phyloP scores from a whole-genome alignment of 1,140 invertebrate genomes.

The Mizuhopecten yessoensis region DNA sequence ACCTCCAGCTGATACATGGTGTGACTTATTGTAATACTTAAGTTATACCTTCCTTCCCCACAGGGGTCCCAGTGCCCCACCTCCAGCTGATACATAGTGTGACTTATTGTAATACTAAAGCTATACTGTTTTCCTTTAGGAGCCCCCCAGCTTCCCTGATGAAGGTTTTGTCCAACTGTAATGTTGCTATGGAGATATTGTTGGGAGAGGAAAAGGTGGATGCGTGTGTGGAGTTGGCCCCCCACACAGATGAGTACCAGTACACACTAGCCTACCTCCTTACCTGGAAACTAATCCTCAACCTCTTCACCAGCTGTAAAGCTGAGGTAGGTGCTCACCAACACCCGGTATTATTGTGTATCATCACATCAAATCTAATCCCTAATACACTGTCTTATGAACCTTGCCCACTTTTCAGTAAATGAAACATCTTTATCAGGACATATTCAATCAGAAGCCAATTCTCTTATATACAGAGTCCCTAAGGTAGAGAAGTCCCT shows the following conservation, averaged over 20 bases:
- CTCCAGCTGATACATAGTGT: too few relatives aligned
- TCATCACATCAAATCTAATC: too few relatives aligned
- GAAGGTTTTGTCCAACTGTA: conserved; percentile 61
- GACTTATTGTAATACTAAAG: too few relatives aligned
- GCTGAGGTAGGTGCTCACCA: conserved; percentile 76
- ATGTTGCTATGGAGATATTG: conserved; percentile 65
- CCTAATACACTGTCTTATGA: too few relatives aligned
- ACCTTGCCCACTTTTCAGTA: too few relatives aligned
- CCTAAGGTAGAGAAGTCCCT: too few relatives aligned
- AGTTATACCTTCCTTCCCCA: neutral
- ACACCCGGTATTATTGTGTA: neutral
- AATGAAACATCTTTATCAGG: too few relatives aligned
- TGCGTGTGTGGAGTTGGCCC: conserved; percentile 86
- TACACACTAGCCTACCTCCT: conserved; percentile 88
- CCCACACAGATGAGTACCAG: conserved; percentile 87
- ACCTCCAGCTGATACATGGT: too few relatives aligned
- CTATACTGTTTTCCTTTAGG: conserved; percentile 33
- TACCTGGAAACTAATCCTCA: conserved; percentile 89
- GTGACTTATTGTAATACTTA: too few relatives aligned
- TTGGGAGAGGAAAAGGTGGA: conserved; percentile 82
- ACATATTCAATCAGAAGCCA: too few relatives aligned
- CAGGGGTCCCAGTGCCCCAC: too few relatives aligned
- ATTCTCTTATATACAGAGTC: too few relatives aligned
- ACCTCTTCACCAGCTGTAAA: conserved; percentile 87
- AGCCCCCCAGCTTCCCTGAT: conserved; percentile 69